Evolutionary conservation across 2,888 invertebrate genomes (phyloP), one percentile per base, ranked within the genome.

Genomic region (Pelosia muscerda): DNA sequence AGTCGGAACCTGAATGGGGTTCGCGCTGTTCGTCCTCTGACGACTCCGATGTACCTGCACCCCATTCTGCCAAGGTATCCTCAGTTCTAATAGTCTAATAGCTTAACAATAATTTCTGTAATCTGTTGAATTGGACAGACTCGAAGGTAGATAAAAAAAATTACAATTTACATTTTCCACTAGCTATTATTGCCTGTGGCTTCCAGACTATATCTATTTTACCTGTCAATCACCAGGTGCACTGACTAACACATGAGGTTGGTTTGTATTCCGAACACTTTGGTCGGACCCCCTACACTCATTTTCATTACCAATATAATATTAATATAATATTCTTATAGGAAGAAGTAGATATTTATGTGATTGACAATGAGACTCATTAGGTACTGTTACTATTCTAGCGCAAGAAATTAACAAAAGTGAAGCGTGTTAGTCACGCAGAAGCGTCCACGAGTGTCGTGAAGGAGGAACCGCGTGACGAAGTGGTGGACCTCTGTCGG

Each of bases 401-500:
- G 95, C 90, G 95, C 73, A 94, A 93, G 85, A 93, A 93, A 73
- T 71, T 93, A 58, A 88, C 88, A 10, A 94, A 94, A 75, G 86
- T 86, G 78, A 94, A 93, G 81, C 92, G 94, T 15, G 88, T 86
- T 81, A 93, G 92, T 71, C 85, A 89, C 22, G 80, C 86, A 13
- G 93, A 92, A 56, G 77, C 78, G 65, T 74, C 76, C 2, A 75
- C 68, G 65, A 69, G 74, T 28, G 65, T 38, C 31, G 54, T 63
- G 23, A 71, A 69, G 60, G 69, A 76, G 77, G 77, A 77, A 72
- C 65, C 68, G 62, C 66, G 75, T 19, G 71, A 78, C 23, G 68
- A 68, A 23, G 64, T 81, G 55, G 91, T 84, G 75, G 92, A 92
- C 25, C 80, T 87, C 71, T 97, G 97, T 95, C 95, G 95, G 85